Evolutionary conservation across 1,140 invertebrate genomes (phyloP).

Genomic region (Scaptomyza pallida): DNA sequence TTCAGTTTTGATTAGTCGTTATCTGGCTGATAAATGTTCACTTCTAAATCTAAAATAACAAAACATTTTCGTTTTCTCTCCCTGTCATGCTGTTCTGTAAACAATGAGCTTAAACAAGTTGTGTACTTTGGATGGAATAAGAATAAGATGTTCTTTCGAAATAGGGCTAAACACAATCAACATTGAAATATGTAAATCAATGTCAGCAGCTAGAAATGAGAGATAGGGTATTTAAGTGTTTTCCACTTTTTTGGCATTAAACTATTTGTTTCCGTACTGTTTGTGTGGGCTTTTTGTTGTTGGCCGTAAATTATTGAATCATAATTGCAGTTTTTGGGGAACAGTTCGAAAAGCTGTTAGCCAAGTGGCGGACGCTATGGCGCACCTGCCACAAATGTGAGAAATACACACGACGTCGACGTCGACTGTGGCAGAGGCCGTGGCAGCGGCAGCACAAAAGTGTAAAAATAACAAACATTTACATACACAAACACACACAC

Average conservation of each 20-base stretch:
- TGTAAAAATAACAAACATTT: conserved; percentile 74
- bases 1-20: conserved; percentile 4
- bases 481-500: conserved; percentile 25
- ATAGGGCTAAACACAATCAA: too few species aligned
- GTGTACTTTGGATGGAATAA: too few species aligned
- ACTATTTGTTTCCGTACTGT: conserved; percentile 16
- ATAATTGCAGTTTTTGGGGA: conserved; percentile 35
- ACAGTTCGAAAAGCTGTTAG: conserved; percentile 1
- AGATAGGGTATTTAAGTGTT: conserved; percentile 2
- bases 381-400: conserved; percentile 69
- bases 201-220: too few species aligned
- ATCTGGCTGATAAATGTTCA: conserved; percentile 22
- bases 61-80: not conserved
- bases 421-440: conserved; percentile 33
- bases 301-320: conserved; percentile 51
- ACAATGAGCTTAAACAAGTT: conserved; percentile 3
- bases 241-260: conserved; percentile 13
- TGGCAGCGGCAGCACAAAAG: conserved; percentile 43
- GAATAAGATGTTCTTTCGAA: not conserved
- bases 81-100: not conserved
- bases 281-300: not conserved
- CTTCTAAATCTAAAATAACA: conserved; percentile 2
- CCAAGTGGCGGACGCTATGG: conserved; percentile 64
- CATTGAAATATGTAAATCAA: not conserved
- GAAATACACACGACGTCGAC: conserved; percentile 53